phyloP scores from a whole-genome alignment of 2,797 vertebrate species.

The Sebastes cheni region DNA sequence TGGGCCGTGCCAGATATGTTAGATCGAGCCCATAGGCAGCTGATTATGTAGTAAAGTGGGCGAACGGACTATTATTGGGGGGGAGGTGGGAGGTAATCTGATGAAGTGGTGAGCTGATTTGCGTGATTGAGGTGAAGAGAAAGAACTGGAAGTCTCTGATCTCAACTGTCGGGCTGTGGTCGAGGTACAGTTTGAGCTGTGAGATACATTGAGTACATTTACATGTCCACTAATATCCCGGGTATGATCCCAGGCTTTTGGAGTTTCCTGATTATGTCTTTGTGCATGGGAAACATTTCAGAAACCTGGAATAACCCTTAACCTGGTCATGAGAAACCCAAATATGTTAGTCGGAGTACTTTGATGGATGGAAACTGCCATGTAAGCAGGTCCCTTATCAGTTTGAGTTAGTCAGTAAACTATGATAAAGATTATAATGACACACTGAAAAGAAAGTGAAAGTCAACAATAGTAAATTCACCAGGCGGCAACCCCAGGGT shows the following conservation, averaged over 20 bases:
- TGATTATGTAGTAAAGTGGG: slow-evolving; percentile 37
- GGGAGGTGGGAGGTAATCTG: slow-evolving; percentile 16
- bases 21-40: slow-evolving; percentile 50
- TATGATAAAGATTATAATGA: no score
- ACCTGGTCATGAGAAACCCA: neutral
- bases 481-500: no score
- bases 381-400: neutral
- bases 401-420: neutral
- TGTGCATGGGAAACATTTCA: neutral
- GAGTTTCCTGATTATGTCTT: neutral
- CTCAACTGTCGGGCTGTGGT: neutral
- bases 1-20: slow-evolving; percentile 51
- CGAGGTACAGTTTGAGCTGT: neutral
- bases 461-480: neutral
- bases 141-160: slow-evolving; percentile 22
- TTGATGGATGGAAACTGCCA: neutral
- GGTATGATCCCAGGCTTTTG: neutral
- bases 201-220: neutral
- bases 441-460: neutral
- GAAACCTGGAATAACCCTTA: neutral
- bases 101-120: slow-evolving; percentile 27
- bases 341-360: no score
- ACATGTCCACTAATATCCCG: neutral
- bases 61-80: neutral
- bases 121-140: neutral